phyloP scores from a whole-genome alignment of 2,113 vertebrate species.

The Coracopsis vasa region DNA sequence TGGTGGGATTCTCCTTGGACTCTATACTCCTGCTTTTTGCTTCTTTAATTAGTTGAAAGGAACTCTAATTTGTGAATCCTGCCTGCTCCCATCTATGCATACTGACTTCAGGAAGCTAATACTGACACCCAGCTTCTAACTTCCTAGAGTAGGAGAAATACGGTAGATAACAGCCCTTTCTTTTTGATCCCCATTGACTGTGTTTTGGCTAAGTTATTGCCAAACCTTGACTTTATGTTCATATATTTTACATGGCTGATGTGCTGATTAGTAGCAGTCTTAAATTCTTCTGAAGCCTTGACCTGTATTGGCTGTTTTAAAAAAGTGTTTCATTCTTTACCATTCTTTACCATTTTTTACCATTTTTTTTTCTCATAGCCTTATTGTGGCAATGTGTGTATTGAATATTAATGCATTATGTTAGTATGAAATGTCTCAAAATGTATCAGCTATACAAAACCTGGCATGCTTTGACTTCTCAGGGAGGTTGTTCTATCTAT shows the following conservation, averaged over 20 bases:
- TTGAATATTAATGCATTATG: background rate
- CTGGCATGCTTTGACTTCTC: background rate
- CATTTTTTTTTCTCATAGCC: background rate
- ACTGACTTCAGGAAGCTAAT: background rate
- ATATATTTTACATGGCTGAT: background rate
- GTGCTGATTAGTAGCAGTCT: background rate
- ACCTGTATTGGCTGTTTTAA: background rate
- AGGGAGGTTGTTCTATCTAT: background rate
- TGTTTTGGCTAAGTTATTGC: rapidly evolving
- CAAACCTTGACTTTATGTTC: background rate
- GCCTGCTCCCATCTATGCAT: background rate
- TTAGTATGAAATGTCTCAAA: background rate
- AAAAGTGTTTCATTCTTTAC: background rate
- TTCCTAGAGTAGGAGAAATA: background rate
- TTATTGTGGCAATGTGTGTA: background rate
- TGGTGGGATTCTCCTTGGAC: background rate
- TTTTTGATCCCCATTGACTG: background rate
- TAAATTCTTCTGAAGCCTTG: background rate
- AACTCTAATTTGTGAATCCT: background rate
- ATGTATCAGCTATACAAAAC: background rate
- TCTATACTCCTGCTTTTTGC: background rate
- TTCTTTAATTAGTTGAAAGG: background rate
- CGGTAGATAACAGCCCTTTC: background rate
- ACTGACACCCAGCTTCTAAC: rapidly evolving
- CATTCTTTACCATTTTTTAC: background rate